phyloP scores from a whole-genome alignment of 2,888 invertebrate genomes.

The Phasia obesa region DNA sequence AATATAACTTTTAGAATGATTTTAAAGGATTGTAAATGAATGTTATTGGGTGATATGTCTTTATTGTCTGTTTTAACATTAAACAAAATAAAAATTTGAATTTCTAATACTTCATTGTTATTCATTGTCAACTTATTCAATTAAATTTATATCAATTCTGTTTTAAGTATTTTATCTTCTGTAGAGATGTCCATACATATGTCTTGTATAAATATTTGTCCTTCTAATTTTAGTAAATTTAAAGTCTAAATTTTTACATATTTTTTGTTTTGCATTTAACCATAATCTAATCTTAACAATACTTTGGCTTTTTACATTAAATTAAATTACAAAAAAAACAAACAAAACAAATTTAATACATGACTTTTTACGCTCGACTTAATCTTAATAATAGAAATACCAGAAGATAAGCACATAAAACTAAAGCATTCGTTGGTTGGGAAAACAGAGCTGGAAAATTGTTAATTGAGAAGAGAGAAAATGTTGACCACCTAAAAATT shows the following conservation, averaged over 20 bases:
- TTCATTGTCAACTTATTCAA: constrained; percentile 30
- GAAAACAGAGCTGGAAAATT: constrained; percentile 61
- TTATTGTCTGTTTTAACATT: constrained; percentile 62
- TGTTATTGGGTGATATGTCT: constrained; percentile 38
- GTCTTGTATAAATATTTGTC: constrained; percentile 24
- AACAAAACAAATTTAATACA: too few species aligned
- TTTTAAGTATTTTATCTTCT: background rate
- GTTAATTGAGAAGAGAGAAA: constrained; percentile 6
- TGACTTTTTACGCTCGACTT: constrained; percentile 73
- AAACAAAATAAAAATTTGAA: constrained; percentile 24
- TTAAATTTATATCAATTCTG: constrained; percentile 8
- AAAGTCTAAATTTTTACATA: constrained; percentile 38
- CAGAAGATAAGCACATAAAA: constrained; percentile 65
- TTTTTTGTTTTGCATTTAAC: constrained; percentile 21
- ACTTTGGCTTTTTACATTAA: constrained; percentile 63
- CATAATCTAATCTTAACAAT: constrained; percentile 43
- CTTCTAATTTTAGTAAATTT: constrained; percentile 4
- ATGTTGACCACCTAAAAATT: background rate
- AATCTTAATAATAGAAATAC: constrained; percentile 70
- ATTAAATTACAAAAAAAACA: constrained; percentile 15
- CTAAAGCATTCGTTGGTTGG: constrained; percentile 64
- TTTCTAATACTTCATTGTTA: constrained; percentile 18
- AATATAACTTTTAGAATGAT: background rate
- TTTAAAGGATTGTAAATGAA: background rate
- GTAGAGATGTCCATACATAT: background rate